Base-by-base conservation (phyloP, 2,113 vertebrate species). In the Chloropsis cyanopogon region DNA sequence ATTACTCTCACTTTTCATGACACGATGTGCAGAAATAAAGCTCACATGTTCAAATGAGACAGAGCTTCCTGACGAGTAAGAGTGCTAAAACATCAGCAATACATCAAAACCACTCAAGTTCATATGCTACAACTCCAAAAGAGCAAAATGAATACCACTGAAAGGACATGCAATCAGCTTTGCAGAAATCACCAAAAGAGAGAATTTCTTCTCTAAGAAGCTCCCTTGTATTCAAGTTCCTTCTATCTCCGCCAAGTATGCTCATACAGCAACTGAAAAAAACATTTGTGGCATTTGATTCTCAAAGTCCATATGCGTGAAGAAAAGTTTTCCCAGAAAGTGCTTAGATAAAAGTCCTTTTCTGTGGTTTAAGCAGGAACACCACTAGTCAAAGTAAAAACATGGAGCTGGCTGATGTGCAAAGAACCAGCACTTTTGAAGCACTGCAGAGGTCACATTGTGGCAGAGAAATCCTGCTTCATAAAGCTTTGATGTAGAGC, bases 351-450 rank as follows among this genome's bases (percentile, higher is more conserved):
- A 72, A 85, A 81, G 81, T 81, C 53, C 17, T 79, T 92, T 94
- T 86, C 83, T 95, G 91, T 66, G 81, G 83, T 85, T 85, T 82
- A 86, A 85, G 80, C 65, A 84, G 61, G 68, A 96, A 44, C 56
- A 79, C 19, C 63, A 50, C 28, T 24, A 88, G 90, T 66, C 63
- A 73, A 90, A 94, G 52, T 5, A 10, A 94, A 93, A 92, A 64
- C 52, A 81, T 6, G 19, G 88, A 82, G 52, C 33, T 61, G 61
- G 59, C 53, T 81, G 90, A 90, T 41, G 94, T n/a, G 82, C 82
- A 87, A 92, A 79, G 69, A 42, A 11, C 17, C 5, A 21, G 56
- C 52, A 78, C 86, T 95, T 37, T 86, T 82, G 86, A 96, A 92
- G 91, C 75, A 37, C 54, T 56, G 90, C 69, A 72, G 72, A 96